These are phyloP conservation scores for human DNA, from an alignment of 2,113 vertebrate species.

Conservation along the genomic window GRCh38 chr4:181999001-181999500, in stretches of 20 bases:
- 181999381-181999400: background rate
- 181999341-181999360: background rate
- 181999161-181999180: background rate
- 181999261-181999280: background rate
- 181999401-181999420: background rate
- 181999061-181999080: background rate
- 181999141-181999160: background rate
- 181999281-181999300: background rate
- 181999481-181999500: background rate
- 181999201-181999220: background rate
- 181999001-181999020: background rate
- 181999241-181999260: background rate
- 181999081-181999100: background rate
- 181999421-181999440: fast-evolving
- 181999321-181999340: background rate
- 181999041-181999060: background rate
- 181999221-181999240: background rate
- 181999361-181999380: background rate
- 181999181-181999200: background rate
- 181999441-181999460: background rate
- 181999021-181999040: background rate
- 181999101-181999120: background rate
- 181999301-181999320: background rate
- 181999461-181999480: background rate
- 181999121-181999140: background rate